Conservation (phyloP, 2,888 invertebrate genomes). For the Microctonus hyperodae region DNA sequence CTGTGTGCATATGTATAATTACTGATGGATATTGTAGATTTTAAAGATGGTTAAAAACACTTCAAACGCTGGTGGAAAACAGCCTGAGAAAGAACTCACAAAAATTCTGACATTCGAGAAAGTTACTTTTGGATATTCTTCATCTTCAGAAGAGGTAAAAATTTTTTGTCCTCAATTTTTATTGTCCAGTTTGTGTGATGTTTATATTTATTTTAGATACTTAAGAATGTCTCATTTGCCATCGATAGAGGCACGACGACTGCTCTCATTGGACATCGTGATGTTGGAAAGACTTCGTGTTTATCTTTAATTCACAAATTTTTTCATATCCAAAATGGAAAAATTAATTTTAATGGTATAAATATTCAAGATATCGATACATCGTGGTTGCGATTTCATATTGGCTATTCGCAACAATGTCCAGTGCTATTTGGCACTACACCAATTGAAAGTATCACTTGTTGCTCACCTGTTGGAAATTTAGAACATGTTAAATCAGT, state of each 20-base stretch:
- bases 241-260: slow-evolving; percentile 36
- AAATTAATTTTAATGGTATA: slow-evolving; percentile 23
- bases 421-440: slow-evolving; percentile 37
- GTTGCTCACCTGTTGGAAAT: slow-evolving; percentile 18
- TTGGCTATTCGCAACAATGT: slow-evolving; percentile 36
- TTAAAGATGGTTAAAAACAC: not conserved
- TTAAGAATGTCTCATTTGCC: slow-evolving; percentile 57
- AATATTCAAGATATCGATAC: slow-evolving; percentile 24
- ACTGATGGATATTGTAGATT: slow-evolving; percentile 1
- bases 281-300: slow-evolving; percentile 35
- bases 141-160: slow-evolving; percentile 48
- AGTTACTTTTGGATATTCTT: slow-evolving; percentile 64
- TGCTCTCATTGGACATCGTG: slow-evolving; percentile 29
- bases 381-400: slow-evolving; percentile 25
- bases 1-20: too few species aligned
- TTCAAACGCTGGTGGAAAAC: not conserved
- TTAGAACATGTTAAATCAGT: slow-evolving; percentile 18
- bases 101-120: slow-evolving; percentile 61
- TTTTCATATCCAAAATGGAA: slow-evolving; percentile 32
- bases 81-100: slow-evolving; percentile 35
- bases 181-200: too few species aligned
- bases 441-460: slow-evolving; percentile 31
- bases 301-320: slow-evolving; percentile 35
- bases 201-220: slow-evolving; percentile 35
- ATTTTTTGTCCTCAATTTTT: not conserved